Conservation (phyloP, 2,797 vertebrate species). For the Gymnoscopelus braueri region DNA sequence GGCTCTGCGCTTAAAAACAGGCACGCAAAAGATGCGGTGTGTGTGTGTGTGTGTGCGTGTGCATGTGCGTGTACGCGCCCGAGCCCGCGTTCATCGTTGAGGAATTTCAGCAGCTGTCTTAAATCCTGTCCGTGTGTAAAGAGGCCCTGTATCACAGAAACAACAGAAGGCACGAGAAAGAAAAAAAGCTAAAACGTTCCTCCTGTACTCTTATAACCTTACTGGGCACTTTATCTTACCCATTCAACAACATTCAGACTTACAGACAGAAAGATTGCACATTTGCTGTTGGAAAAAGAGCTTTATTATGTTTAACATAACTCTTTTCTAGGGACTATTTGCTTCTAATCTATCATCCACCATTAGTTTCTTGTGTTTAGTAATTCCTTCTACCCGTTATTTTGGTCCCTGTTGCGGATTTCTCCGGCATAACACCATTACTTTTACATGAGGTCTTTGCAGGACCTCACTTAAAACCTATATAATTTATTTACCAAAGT, state of each 20-base stretch:
- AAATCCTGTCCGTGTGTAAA: constrained; percentile 68
- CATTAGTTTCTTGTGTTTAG: no score
- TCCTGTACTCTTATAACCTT: constrained; percentile 15
- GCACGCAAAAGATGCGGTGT: constrained; percentile 21
- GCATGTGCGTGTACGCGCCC: constrained; percentile 18
- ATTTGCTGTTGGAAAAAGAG: no score
- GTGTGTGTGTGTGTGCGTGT: constrained; percentile 39
- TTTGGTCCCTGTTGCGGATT: no score
- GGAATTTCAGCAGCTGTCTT: constrained; percentile 83
- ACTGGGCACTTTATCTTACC: constrained; percentile 4
- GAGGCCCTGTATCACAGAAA: constrained; percentile 57
- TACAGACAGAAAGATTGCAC: no score
- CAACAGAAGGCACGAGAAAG: constrained; percentile 34
- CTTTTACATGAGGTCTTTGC: no score
- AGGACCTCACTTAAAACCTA: no score
- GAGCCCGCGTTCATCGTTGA: constrained; percentile 57
- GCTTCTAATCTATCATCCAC: no score
- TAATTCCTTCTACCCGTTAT: no score
- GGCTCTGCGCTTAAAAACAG: constrained; percentile 70
- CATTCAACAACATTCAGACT: not conserved
- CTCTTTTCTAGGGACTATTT: no score
- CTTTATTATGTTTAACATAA: no score
- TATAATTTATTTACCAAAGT: no score
- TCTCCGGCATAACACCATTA: no score
- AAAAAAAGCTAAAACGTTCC: constrained; percentile 6